Evolutionary conservation across 1,140 invertebrate genomes (phyloP), one percentile per base, ranked within the genome.

Genomic region (Palaemon carinicauda): DNA sequence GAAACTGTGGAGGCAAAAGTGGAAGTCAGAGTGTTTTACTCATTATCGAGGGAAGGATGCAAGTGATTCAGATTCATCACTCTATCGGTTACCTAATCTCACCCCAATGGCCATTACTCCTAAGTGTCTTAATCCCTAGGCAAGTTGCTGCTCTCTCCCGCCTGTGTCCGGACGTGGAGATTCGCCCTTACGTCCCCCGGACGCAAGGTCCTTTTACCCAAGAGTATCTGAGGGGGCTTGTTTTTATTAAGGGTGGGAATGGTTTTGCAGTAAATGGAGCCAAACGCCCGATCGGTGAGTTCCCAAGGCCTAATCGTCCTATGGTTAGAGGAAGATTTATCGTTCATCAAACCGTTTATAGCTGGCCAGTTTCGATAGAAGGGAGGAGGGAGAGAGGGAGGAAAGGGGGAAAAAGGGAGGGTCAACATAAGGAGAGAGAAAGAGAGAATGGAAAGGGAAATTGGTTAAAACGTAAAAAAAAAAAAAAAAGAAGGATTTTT

Each of bases 231-330:
- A 27, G 24, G 14, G 29, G 77, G 41, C 24, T 60, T 86, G 83
- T 86, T 86, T 86, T 86, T 86, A 86, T 86, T 86, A 86, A 80
- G 56, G 83, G 83, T 80, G 77, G 83, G 83, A 86, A 86, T 86
- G 83, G 83, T 86, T 86, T 86, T 86, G 83, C 83, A 79, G 83
- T 71, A 86, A 86, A 86, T 86, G 83, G 83, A 86, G 83, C 83
- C 83, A 86, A 86, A 86, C 83, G 83, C 77, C 77, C 29, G 83
- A 86, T 86, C 83, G 83, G 56, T 21, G 83, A 31, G 83, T 69
- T 86, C 77, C 75, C 77, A 79, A 86, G 78, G 77, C 83, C 83
- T 86, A 86, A 86, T 80, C 79, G 83, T 53, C 77, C 77, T 78
- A 86, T 86, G 83, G 83, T 86, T 86, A 86, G 77, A 86, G 83